Evolutionary conservation across 2,888 invertebrate species (phyloP), one percentile per base, ranked within the genome.

Genomic region (Drosophila conformis): DNA sequence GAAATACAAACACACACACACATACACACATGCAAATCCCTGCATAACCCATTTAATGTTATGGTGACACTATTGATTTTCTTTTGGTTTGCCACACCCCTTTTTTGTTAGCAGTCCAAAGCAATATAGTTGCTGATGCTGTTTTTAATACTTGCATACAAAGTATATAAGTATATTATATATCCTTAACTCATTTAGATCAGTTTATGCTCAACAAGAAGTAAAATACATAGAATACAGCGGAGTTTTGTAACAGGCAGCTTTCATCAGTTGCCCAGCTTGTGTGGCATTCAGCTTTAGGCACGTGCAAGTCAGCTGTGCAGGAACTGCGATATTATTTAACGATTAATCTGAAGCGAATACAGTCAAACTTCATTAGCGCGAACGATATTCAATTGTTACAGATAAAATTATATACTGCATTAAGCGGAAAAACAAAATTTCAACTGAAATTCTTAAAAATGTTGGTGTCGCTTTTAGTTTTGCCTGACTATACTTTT

Each of bases 21-120:
- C n/a, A 63, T 38, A 49, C 33, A 48, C 4, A 21, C 13, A 46
- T 46, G 46, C 46, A 46, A 25, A 46, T 27, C 56, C 63, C 60
- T 46, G 46, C 52, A 56, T 49, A 61, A 69, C 60, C 48, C 61
- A 60, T 67, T 74, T 54, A 54, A 58, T 52, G 35, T 62, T 48
- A 38, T 64, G 36, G 4, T 38, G 38, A 21, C 57, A 42, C 42
- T 78, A 78, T 78, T 67, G 78, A 79, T 78, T 78, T 68, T 72
- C 36, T 29, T 46, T 25, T 40, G 58, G 33, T 8, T 18, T 69
- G 66, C 63, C 74, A 64, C 64, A 58, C 70, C 70, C 46, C 70
- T 63, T 70, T 54, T 64, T n/a, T 4, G 46, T 25, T 46, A 25
- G 15, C 46, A 46, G 25, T 46, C 25, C 8, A 15, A 46, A 8